These are phyloP conservation scores for Odontothrips loti DNA, from an alignment of 2,888 invertebrate species.

Conservation along the genomic window DNA sequence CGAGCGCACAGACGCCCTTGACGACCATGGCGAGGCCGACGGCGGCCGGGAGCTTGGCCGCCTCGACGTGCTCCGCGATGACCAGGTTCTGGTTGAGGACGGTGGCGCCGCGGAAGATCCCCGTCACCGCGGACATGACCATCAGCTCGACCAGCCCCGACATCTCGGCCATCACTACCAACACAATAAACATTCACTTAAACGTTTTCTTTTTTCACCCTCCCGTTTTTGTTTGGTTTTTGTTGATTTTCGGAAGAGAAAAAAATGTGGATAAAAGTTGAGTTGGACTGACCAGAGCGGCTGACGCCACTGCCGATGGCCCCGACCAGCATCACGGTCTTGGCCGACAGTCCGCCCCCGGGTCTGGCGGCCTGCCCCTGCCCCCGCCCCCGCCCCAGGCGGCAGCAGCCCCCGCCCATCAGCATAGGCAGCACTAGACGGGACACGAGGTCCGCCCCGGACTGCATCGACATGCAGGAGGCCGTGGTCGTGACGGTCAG, in stretches of 20 bases:
- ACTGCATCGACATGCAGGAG: conserved; percentile 68
- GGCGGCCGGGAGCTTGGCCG: conserved; percentile 1
- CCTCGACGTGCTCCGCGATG: not conserved
- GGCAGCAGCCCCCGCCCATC: conserved; percentile 43
- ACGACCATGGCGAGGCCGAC: conserved; percentile 11
- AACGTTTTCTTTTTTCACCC: too few relatives aligned
- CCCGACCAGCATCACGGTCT: conserved; percentile 62
- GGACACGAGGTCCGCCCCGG: conserved; percentile 69
- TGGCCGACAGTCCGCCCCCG: not conserved
- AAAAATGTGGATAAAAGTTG: not conserved
- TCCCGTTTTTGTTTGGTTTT: too few relatives aligned
- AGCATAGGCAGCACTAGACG: conserved; percentile 65
- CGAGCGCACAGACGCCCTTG: not conserved
- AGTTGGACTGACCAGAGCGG: conserved; percentile 60
- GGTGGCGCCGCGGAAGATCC: conserved; percentile 2
- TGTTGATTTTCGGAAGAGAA: too few relatives aligned
- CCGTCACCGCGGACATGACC: not conserved
- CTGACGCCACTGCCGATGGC: conserved; percentile 66
- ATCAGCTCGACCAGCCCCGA: conserved; percentile 1
- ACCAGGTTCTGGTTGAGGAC: conserved; percentile 24
- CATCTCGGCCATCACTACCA: not conserved
- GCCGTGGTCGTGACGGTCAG: conserved; percentile 62
- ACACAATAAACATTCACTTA: not conserved
- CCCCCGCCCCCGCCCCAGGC: conserved; percentile 59
- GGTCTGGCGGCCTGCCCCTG: not conserved